Percentiles rank a stretch among this genome's conserved stretches.
These are phyloP conservation scores for Drosophila teissieri DNA, from an alignment of 1,140 invertebrate genomes.

Conservation along the genomic window DNA sequence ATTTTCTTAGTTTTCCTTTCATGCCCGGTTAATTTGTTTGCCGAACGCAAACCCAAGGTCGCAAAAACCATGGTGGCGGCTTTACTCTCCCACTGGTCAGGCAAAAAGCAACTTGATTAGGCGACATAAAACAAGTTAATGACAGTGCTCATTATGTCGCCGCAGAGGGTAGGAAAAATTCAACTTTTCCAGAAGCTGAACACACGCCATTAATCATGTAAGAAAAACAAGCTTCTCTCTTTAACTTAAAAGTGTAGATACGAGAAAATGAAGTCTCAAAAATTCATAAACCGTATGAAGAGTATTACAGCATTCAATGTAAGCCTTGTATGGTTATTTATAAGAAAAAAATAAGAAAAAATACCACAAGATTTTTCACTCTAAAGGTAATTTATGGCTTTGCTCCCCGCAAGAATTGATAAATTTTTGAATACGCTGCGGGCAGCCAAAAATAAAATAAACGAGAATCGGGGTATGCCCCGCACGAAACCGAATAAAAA, in stretches of 20 bases:
- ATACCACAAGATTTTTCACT: slow-evolving; percentile 20
- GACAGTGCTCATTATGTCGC: slow-evolving; percentile 67
- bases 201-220: slow-evolving; percentile 52
- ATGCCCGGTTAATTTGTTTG: slow-evolving; percentile 28
- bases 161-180: slow-evolving; percentile 19
- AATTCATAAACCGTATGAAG: background rate
- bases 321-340: background rate
- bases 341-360: background rate
- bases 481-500: slow-evolving; percentile 65
- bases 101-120: slow-evolving; percentile 62
- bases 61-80: slow-evolving; percentile 1
- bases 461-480: background rate
- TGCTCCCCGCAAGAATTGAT: slow-evolving; percentile 44
- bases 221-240: background rate
- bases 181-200: slow-evolving; percentile 9
- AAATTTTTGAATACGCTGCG: slow-evolving; percentile 47
- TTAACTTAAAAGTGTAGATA: background rate
- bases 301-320: background rate
- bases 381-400: slow-evolving; percentile 38
- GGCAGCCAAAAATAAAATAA: slow-evolving; percentile 31
- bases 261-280: no score
- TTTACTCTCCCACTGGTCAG: slow-evolving; percentile 8
- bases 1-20: background rate
- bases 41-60: slow-evolving; percentile 16
- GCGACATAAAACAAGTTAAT: slow-evolving; percentile 79